Conservation (phyloP, 1,140 invertebrate species). For the Drosophila sp. region DNA sequence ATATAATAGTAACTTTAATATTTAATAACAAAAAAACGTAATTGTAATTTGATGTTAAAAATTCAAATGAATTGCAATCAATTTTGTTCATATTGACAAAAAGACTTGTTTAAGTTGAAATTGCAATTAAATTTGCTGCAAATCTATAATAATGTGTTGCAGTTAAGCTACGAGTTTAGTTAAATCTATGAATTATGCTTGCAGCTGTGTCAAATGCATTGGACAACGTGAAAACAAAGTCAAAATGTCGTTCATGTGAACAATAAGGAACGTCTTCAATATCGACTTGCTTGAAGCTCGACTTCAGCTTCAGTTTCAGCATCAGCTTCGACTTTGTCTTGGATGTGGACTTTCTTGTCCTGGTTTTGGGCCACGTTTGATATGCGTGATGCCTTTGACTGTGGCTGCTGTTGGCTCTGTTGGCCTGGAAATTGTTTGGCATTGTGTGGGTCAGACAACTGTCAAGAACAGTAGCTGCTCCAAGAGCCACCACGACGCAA, state of each 20-base stretch:
- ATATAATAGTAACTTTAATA: too few species aligned
- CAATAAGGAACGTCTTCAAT: not conserved
- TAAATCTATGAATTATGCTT: not conserved
- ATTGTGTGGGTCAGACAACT: constrained; percentile 59
- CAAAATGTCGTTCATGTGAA: not conserved
- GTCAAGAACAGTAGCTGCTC: constrained; percentile 33
- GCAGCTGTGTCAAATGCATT: not conserved
- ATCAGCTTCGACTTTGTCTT: constrained; percentile 15
- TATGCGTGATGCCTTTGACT: constrained; percentile 28
- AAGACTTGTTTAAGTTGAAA: too few species aligned
- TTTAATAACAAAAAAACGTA: too few species aligned
- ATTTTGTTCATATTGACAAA: too few species aligned
- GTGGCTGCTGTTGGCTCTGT: not conserved
- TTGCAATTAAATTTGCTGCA: too few species aligned
- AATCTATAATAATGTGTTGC: too few species aligned
- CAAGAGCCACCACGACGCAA: not conserved
- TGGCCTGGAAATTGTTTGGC: constrained; percentile 47
- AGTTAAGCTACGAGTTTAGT: not conserved
- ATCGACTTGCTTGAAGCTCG: not conserved
- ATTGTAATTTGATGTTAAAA: too few species aligned
- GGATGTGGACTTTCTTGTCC: constrained; percentile 1
- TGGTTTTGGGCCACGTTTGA: constrained; percentile 11
- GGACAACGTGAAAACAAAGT: constrained; percentile 3
- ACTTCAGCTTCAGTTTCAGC: not conserved
- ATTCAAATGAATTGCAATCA: too few species aligned